phyloP scores from a whole-genome alignment of 2,888 invertebrate genomes.

The Drosophila neoperkinsi region DNA sequence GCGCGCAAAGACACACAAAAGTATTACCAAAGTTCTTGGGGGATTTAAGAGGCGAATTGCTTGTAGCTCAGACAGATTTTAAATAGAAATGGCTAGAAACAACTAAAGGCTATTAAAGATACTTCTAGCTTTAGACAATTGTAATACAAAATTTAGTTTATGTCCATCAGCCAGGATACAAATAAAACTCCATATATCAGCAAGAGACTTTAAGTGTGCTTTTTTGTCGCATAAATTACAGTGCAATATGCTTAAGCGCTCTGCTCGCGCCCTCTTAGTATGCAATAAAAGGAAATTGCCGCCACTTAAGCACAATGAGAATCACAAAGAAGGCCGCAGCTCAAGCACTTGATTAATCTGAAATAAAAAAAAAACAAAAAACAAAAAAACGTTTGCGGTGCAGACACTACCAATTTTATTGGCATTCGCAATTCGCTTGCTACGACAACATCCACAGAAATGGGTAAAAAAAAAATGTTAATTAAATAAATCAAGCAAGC shows the following conservation, averaged over 20 bases:
- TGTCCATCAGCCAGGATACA: slow-evolving; percentile 5
- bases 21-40: slow-evolving; percentile 2
- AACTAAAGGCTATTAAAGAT: background rate
- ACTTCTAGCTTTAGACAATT: background rate
- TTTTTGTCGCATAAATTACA: slow-evolving; percentile 43
- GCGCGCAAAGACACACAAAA: slow-evolving; percentile 20
- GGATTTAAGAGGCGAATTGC: background rate
- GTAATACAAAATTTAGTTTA: background rate
- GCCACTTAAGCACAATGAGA: slow-evolving; percentile 67
- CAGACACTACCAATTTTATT: slow-evolving; percentile 49
- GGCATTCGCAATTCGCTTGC: slow-evolving; percentile 30
- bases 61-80: background rate
- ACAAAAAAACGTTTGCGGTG: slow-evolving; percentile 32
- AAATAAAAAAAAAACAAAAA: slow-evolving; percentile 14
- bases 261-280: background rate
- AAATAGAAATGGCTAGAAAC: background rate
- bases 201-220: slow-evolving; percentile 17
- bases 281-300: slow-evolving; percentile 44
- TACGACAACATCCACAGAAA: background rate
- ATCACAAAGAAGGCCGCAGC: slow-evolving; percentile 44
- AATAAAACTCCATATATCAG: slow-evolving; percentile 1
- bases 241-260: slow-evolving; percentile 43
- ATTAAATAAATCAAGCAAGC: slow-evolving; percentile 80
- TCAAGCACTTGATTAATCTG: slow-evolving; percentile 34
- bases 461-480: slow-evolving; percentile 54